Evolutionary conservation across 1,140 invertebrate species (phyloP), one percentile per base, ranked within the genome.

Genomic region (Lepidurus arcticus): DNA sequence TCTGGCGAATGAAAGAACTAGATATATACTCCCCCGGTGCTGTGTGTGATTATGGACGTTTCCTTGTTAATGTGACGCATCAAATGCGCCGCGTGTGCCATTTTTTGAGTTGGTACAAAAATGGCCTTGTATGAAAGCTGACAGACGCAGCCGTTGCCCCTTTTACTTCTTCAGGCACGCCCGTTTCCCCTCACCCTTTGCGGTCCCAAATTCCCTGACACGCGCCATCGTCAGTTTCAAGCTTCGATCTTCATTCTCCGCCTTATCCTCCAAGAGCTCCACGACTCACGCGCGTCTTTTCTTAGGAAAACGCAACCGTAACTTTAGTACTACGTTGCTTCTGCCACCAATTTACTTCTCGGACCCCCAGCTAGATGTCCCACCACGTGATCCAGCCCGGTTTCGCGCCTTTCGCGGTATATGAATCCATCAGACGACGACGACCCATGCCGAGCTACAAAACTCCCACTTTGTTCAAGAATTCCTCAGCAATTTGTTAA

Each of bases 41-140:
- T 65, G 53, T 65, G 53, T 65, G 53, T 65, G 53, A 65, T 65
- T 65, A n/a, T 65, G 8, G 13, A 65, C 21, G 53, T 65, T 65
- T 21, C 21, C 53, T 65, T 65, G 53, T 65, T 65, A 65, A 5
- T 65, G 53, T 65, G 53, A 65, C 53, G 53, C 53, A 65, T 65
- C 53, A 65, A 65, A 65, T 65, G 53, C 53, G 53, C 53, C 53
- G 53, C 53, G 53, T 65, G 53, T 65, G 53, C 53, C 53, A 65
- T 65, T 65, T 65, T 65, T 65, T 65, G 53, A 21, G 16, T 65
- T 65, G 53, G n/a, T 65, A 65, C 13, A 21, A 65, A 65, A 65
- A 65, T 65, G 53, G 53, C 53, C 16, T 65, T 21, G 53, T 65
- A 65, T 65, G 53, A 65, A 65, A 65, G 53, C 53, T n/a, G 45